Evolutionary conservation across 2,113 vertebrate genomes (phyloP).

Genomic region (Cephalopterus ornatus): DNA sequence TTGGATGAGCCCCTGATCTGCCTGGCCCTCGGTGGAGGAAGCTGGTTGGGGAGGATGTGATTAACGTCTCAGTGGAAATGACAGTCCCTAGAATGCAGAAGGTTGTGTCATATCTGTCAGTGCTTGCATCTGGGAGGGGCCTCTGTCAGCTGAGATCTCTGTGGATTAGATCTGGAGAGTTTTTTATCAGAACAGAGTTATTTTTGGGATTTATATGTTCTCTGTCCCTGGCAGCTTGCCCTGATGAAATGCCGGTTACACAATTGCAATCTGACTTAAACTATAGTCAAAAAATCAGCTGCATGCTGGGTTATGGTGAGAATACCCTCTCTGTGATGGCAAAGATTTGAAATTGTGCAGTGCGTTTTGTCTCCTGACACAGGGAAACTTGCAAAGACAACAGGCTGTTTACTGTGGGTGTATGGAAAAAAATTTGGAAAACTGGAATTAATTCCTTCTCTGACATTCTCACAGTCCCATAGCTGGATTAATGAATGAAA

Average conservation of each 20-base stretch:
- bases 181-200: neutral
- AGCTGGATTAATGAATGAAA: neutral
- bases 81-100: neutral
- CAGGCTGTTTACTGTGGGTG: neutral
- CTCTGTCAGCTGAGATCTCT: neutral
- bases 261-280: constrained; percentile 13
- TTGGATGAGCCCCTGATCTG: neutral
- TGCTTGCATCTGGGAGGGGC: neutral
- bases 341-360: neutral
- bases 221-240: constrained; percentile 12
- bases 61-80: neutral
- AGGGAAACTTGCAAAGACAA: neutral
- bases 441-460: neutral
- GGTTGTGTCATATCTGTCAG: neutral
- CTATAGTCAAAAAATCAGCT: neutral
- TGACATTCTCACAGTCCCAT: neutral
- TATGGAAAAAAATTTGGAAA: neutral
- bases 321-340: neutral
- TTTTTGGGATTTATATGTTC: constrained; percentile 17
- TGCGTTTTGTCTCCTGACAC: neutral
- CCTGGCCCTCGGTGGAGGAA: neutral
- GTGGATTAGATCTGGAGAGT: neutral
- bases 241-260: constrained; percentile 27
- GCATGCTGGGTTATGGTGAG: neutral
- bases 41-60: neutral